A percentile compares a stretch with the other conserved stretches of the same genome.
Conservation (phyloP, 2,797 vertebrate genomes). For the Falco novaeseelandiae region DNA sequence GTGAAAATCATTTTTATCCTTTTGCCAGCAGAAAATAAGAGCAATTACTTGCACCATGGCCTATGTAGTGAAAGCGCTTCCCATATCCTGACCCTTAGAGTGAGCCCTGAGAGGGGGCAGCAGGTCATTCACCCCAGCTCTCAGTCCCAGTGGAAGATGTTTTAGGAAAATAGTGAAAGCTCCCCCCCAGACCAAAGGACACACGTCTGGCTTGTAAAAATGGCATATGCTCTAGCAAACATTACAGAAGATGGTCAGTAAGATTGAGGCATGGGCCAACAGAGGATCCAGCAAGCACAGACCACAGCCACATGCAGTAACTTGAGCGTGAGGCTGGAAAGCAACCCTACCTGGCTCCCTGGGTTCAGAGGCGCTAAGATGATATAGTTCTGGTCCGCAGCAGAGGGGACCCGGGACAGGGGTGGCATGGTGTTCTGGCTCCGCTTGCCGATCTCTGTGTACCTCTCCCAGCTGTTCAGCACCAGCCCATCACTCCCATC, state of each 20-base stretch:
- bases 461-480: slow-evolving; percentile 77
- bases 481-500: slow-evolving; percentile 75
- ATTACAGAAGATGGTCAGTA: not conserved
- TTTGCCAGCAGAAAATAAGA: not conserved
- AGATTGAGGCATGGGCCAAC: not conserved
- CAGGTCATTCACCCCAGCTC: not conserved
- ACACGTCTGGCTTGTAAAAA: not conserved
- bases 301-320: not conserved
- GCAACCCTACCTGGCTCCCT: slow-evolving; percentile 88
- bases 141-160: not conserved
- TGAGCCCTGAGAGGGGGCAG: not conserved
- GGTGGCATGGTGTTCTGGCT: slow-evolving; percentile 73
- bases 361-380: slow-evolving; percentile 91
- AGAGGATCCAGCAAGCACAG: not conserved
- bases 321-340: fast-evolving
- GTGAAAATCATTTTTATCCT: not conserved
- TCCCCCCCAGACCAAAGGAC: not conserved
- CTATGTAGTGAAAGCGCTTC: not conserved
- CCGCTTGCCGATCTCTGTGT: slow-evolving; percentile 79
- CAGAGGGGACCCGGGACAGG: slow-evolving; percentile 80
- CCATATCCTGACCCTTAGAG: not conserved
- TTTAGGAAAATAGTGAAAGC: not conserved
- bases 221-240: not conserved
- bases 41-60: not conserved
- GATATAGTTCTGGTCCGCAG: slow-evolving; percentile 93